Evolutionary conservation across 2,113 vertebrate species (phyloP), one percentile per base, ranked within the genome.

Genomic region (Neoarius graeffei): DNA sequence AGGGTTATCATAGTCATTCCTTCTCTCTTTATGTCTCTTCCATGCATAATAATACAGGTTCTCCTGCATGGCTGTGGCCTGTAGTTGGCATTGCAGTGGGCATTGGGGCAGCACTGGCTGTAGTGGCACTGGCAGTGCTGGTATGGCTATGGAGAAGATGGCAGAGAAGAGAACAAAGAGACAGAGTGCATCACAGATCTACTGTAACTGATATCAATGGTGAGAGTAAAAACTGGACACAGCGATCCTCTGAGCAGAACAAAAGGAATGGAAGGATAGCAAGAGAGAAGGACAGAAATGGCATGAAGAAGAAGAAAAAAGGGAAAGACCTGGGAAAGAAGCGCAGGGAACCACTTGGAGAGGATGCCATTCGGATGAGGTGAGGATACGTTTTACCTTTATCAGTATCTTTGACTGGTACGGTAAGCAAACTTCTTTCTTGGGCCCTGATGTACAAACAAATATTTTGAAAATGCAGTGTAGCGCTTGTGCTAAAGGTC

Each of bases 291-390:
- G 94, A 94, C 9, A 94, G 92, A 90, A 90, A 91, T 74, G 91
- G 93, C 69, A 52, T 92, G 74, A 94, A 95, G 59, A 95, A 94
- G 92, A 95, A 95, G 54, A 95, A 94, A 91, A 95, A 94, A 87
- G 94, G 91, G 1, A 95, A 95, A 91, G 95, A 96, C 56, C 91
- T 84, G 0, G 95, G 92, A 89, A 97, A 56, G 94, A 94, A 95
- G 50, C 90, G 96, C 30, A 93, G 94, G 84, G 97, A 97, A 17
- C 97, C 97, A 0, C 93, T 97, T n/a, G 97, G 97, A 15, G 96
- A 98, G 93, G 97, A 97, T 52, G 95, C 96, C 84, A 96, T 97
- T 0, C 89, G 95, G 17, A 96, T 97, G 93, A 92, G 95, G 97
- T 97, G 90, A 96, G 96, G 52, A 9, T 71, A 56, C 14, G 27